Conservation (phyloP, 2,888 invertebrate species). For the Chaetogeoica ovagalla region DNA sequence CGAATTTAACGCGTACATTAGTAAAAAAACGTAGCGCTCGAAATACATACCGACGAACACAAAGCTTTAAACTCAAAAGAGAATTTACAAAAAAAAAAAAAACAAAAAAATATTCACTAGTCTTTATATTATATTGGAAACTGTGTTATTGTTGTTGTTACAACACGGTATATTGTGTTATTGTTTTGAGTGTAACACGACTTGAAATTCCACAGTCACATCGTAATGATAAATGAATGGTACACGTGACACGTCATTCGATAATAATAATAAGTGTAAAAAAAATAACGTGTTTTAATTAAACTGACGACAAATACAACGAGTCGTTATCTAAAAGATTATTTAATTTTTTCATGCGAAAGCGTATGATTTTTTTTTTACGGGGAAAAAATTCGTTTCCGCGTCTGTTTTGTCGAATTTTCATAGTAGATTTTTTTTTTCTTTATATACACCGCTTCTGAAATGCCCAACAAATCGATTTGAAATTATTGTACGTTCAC, state of each 20-base stretch:
- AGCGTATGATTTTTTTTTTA: neutral
- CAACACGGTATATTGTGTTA: neutral
- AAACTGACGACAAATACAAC: neutral
- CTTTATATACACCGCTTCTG: too few relatives aligned
- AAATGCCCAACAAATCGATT: too few relatives aligned
- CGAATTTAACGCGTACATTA: too few relatives aligned
- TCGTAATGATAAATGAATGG: conserved; percentile 6
- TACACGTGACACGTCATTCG: neutral
- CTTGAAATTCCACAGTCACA: neutral
- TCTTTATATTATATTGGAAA: too few relatives aligned
- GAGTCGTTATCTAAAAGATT: neutral
- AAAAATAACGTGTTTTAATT: neutral
- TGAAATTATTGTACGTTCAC: too few relatives aligned
- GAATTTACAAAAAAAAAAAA: too few relatives aligned
- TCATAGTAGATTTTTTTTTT: too few relatives aligned
- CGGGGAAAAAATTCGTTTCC: neutral
- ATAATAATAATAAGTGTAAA: neutral
- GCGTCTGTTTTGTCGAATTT: too few relatives aligned
- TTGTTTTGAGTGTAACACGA: neutral
- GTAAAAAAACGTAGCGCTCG: too few relatives aligned
- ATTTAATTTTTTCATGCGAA: neutral
- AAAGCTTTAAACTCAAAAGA: too few relatives aligned
- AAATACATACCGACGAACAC: too few relatives aligned
- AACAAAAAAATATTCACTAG: too few relatives aligned
- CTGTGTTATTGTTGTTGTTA: neutral